Conservation (phyloP, 2,888 invertebrate genomes). For the Ypsolopha scabrella region DNA sequence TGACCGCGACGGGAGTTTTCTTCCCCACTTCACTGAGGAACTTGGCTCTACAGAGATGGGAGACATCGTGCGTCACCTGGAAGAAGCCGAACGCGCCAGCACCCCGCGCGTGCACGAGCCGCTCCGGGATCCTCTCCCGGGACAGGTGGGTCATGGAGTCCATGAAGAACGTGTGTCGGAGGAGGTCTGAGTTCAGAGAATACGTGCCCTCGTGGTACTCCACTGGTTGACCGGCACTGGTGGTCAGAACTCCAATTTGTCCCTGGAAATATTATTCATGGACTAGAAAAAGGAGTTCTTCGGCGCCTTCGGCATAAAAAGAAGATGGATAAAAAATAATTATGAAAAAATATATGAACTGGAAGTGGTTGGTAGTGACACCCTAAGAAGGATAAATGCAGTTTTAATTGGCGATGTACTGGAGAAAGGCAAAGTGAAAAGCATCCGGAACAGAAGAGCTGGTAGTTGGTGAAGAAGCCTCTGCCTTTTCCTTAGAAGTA, state of each 20-base stretch:
- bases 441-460: too few species aligned
- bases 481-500: too few species aligned
- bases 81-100: constrained; percentile 84
- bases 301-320: too few species aligned
- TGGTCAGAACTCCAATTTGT: constrained; percentile 4
- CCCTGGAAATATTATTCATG: neutral
- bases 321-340: too few species aligned
- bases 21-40: constrained; percentile 77
- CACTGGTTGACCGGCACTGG: constrained; percentile 8
- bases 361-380: too few species aligned
- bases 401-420: too few species aligned
- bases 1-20: constrained; percentile 75
- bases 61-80: constrained; percentile 81
- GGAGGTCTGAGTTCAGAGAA: constrained; percentile 10
- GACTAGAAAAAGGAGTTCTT: too few species aligned
- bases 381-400: too few species aligned
- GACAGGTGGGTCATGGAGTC: constrained; percentile 81
- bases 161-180: constrained; percentile 36
- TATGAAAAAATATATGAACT: too few species aligned
- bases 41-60: constrained; percentile 75
- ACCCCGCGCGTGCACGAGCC: constrained; percentile 91
- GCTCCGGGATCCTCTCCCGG: constrained; percentile 90
- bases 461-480: too few species aligned
- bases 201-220: constrained; percentile 9
- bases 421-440: too few species aligned